Evolutionary conservation across 2,113 vertebrate species (phyloP).

Genomic region (Drymodes brunneopygia): DNA sequence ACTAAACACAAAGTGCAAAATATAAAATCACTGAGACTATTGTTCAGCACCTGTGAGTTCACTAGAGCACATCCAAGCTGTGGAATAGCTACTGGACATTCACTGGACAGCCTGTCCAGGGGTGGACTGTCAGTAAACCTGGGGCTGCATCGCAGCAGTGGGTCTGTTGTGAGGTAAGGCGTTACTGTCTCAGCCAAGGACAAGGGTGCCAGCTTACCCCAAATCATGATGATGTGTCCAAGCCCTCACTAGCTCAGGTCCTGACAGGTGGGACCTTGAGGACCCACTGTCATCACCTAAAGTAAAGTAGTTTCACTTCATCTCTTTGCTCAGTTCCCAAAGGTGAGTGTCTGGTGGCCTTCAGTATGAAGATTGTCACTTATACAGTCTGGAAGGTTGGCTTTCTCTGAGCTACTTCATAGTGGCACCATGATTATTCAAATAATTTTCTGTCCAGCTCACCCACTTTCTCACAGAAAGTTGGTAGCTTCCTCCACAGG

Average conservation of each 20-base stretch:
- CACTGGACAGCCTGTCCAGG: not conserved
- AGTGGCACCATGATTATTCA: not conserved
- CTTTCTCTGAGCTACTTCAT: not conserved
- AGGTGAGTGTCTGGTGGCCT: not conserved
- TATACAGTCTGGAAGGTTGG: fast-evolving
- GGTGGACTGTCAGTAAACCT: not conserved
- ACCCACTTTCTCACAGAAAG: not conserved
- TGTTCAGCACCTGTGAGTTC: not conserved
- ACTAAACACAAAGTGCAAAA: not conserved
- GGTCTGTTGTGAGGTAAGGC: not conserved
- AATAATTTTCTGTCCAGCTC: not conserved
- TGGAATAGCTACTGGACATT: not conserved
- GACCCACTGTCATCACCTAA: not conserved
- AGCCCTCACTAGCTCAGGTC: not conserved
- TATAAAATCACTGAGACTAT: not conserved
- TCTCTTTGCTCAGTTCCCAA: not conserved
- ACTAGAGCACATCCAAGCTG: not conserved
- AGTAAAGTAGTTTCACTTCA: not conserved
- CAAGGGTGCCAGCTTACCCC: not conserved
- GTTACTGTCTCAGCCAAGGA: not conserved
- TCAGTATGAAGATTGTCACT: not conserved
- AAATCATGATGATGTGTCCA: fast-evolving
- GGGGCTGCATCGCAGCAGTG: not conserved
- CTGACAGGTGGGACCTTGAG: not conserved
- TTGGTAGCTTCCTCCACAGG: not conserved